Evolutionary conservation across 2,113 vertebrate species (phyloP), one percentile per base, ranked within the genome.

Genomic region (Gymnarchus niloticus): DNA sequence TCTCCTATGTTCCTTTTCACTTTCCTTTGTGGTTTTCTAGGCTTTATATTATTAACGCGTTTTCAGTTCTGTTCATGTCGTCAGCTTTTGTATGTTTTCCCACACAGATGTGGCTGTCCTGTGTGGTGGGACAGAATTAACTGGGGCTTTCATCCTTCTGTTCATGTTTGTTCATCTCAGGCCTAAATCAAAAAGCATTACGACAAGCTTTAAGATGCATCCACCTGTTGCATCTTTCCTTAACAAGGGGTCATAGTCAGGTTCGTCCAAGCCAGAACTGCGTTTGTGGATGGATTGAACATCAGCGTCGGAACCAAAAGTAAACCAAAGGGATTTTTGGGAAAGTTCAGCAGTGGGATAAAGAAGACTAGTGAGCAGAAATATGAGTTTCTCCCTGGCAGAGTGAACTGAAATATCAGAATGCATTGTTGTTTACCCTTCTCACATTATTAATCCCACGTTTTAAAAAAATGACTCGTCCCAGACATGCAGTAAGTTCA

Each of bases 1-100:
- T 28, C 2, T 86, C 52, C 69, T 83, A 87, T 6, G 54, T 49
- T 82, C 77, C 83, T 77, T 84, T 83, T 82, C 25, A n/a, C 57
- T 44, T 88, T 87, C 84, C 87, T 83, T 21, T 25, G 17, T 82
- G 37, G n/a, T 49, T 82, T 51, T 41, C 33, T 57, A 37, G n/a
- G 81, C 37, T 81, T 44, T 81, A 85, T 37, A 84, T 21, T 61
- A 41, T 82, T 25, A 17, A 37, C 10, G 73, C 65, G 84, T 85
- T 52, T 65, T 41, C 19, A 9, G 33, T 65, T 10, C 7, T 25
- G 12, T 25, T 37, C 56, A 28, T 81, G 82, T 59, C 56, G 65
- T 28, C 48, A 41, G 69, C 14, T 85, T 44, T 56, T n/a, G 6
- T 28, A 44, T 56, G 7, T 44, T 59, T 49, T n/a, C 10, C 80